Evolutionary conservation across 2,888 invertebrate species (phyloP).

Genomic region (Drosophila nigritarsus): DNA sequence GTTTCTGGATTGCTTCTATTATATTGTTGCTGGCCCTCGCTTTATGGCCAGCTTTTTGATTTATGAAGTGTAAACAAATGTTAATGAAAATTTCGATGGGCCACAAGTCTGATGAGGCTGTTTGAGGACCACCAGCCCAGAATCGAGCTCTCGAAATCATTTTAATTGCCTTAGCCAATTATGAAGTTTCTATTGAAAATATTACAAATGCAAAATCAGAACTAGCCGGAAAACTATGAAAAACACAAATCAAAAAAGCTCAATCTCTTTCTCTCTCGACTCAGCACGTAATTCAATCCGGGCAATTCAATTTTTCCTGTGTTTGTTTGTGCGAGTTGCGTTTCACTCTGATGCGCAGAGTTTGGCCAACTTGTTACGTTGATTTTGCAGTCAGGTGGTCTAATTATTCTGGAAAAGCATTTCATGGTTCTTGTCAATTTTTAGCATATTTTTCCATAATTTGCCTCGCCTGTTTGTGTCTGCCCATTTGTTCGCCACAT

Average conservation of each 20-base stretch:
- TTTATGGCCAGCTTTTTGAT: conserved; percentile 51
- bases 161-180: conserved; percentile 68
- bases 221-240: conserved; percentile 38
- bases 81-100: conserved; percentile 45
- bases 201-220: conserved; percentile 33
- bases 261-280: conserved; percentile 5
- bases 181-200: conserved; percentile 49
- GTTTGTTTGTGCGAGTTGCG: conserved; percentile 11
- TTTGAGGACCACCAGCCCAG: conserved; percentile 10
- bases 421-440: conserved; percentile 64
- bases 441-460: conserved; percentile 71
- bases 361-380: conserved; percentile 25
- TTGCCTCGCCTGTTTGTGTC: conserved; percentile 72
- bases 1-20: conserved; percentile 20
- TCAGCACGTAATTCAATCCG: conserved; percentile 70
- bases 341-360: conserved; percentile 19
- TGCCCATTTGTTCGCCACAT: conserved; percentile 61
- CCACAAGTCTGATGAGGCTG: conserved; percentile 11
- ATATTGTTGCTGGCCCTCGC: conserved; percentile 9
- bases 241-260: conserved; percentile 20
- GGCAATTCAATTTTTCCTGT: conserved; percentile 58
- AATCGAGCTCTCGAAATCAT: conserved; percentile 29
- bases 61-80: conserved; percentile 67
- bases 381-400: conserved; percentile 44
- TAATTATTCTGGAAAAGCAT: conserved; percentile 65